phyloP scores from a whole-genome alignment of 2,888 invertebrate species.

The Machimus rusticus region DNA sequence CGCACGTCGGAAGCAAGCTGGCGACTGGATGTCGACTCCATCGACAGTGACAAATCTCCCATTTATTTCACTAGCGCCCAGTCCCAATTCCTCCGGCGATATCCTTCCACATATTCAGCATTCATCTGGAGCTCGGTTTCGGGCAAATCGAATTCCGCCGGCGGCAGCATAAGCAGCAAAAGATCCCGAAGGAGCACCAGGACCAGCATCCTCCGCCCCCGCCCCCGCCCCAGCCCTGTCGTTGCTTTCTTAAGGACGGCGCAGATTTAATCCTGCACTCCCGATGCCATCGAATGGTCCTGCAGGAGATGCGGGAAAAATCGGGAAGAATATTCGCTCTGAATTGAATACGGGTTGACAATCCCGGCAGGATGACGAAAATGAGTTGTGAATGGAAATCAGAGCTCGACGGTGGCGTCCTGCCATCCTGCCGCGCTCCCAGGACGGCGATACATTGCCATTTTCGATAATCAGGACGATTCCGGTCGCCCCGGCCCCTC shows the following conservation, averaged over 20 bases:
- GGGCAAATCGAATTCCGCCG: not conserved
- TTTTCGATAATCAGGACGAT: conserved; percentile 29
- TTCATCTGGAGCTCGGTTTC: conserved; percentile 8
- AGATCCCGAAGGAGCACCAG: not conserved
- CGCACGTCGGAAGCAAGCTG: conserved; percentile 51
- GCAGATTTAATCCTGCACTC: conserved; percentile 35
- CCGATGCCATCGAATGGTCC: not conserved
- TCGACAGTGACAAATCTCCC: conserved; percentile 53
- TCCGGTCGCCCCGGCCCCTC: not conserved
- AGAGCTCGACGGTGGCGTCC: conserved; percentile 9
- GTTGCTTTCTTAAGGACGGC: not conserved
- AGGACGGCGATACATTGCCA: not conserved
- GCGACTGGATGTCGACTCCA: conserved; percentile 53
- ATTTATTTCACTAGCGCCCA: conserved; percentile 50
- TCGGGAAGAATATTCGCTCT: not conserved
- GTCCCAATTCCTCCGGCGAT: not conserved
- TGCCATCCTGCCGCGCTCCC: not conserved
- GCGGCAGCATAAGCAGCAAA: conserved; percentile 6
- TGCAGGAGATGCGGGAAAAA: not conserved
- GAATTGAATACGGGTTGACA: not conserved
- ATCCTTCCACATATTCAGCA: conserved; percentile 28
- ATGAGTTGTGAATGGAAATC: conserved; percentile 40
- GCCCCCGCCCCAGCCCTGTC: not conserved
- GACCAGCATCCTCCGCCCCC: not conserved
- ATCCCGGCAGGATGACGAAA: conserved; percentile 15